Conservation (phyloP, 2,888 invertebrate genomes). For the Drosophila engyochracea region DNA sequence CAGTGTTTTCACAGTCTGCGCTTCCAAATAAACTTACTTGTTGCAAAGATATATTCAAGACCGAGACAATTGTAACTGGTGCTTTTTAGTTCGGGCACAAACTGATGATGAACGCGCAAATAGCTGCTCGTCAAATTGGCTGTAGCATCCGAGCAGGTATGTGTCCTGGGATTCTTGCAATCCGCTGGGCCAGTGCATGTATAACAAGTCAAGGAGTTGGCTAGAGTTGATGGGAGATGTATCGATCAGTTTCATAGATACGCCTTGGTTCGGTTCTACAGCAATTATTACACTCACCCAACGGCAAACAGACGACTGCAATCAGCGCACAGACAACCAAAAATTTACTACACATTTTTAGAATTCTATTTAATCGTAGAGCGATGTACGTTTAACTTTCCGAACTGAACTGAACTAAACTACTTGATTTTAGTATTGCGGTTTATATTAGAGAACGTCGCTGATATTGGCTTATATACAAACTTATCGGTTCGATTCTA, state of each 20-base stretch:
- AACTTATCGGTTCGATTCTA: background rate
- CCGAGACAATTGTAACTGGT: constrained; percentile 52
- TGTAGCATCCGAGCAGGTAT: constrained; percentile 40
- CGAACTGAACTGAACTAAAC: constrained; percentile 33
- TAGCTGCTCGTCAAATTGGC: constrained; percentile 50
- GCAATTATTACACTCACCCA: constrained; percentile 44
- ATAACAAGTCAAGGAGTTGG: constrained; percentile 53
- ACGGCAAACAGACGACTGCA: constrained; percentile 46
- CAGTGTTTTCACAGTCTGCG: background rate
- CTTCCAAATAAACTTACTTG: constrained; percentile 54
- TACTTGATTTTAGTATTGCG: background rate
- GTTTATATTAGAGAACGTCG: background rate
- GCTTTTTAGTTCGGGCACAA: constrained; percentile 25
- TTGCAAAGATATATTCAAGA: constrained; percentile 34
- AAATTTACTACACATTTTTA: constrained; percentile 43
- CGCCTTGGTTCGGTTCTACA: too few species aligned
- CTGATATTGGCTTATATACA: background rate
- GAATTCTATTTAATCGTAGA: background rate
- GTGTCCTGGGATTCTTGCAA: constrained; percentile 48
- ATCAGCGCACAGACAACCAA: constrained; percentile 42
- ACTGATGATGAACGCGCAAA: constrained; percentile 46
- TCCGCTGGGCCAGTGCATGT: constrained; percentile 39
- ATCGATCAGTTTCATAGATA: background rate
- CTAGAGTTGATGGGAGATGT: constrained; percentile 17
- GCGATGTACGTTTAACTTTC: constrained; percentile 2